Conservation (phyloP, 2,113 vertebrate species). For the Paraplagusia blochii region DNA sequence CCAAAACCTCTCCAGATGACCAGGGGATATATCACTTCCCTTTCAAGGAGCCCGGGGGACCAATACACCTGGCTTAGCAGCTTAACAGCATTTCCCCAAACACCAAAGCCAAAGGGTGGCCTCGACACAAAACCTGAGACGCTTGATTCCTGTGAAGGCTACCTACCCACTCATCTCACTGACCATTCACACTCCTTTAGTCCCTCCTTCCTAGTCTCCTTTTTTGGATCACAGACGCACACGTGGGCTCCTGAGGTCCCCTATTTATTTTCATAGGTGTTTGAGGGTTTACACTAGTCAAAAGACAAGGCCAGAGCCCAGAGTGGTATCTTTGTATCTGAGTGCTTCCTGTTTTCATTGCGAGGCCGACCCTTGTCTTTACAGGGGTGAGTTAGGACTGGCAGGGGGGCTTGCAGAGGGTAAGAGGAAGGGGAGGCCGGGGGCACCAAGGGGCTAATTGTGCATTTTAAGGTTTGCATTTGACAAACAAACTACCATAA, state of each 20-base stretch:
- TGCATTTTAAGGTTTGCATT: slow-evolving; percentile 80
- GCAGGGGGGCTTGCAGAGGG: slow-evolving; percentile 76
- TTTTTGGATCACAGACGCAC: slow-evolving; percentile 38
- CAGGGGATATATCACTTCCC: slow-evolving; percentile 71
- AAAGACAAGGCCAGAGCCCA: slow-evolving; percentile 70
- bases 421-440: slow-evolving; percentile 81
- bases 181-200: slow-evolving; percentile 42
- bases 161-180: slow-evolving; percentile 56
- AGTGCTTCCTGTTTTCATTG: slow-evolving; percentile 94
- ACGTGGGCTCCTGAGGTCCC: slow-evolving; percentile 51
- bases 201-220: slow-evolving; percentile 26
- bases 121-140: slow-evolving; percentile 71
- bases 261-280: slow-evolving; percentile 77
- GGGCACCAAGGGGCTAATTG: slow-evolving; percentile 84
- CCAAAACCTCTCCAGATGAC: slow-evolving; percentile 53
- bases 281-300: slow-evolving; percentile 73
- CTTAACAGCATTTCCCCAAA: slow-evolving; percentile 77
- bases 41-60: slow-evolving; percentile 73
- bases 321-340: slow-evolving; percentile 85
- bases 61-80: slow-evolving; percentile 80
- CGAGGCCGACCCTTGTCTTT: slow-evolving; percentile 85
- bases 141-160: slow-evolving; percentile 66
- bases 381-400: slow-evolving; percentile 75
- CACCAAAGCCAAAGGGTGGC: slow-evolving; percentile 70
- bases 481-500: slow-evolving; percentile 71